These are phyloP conservation scores for Bolborhynchus lineola DNA, from an alignment of 2,113 vertebrate genomes.

Conservation along the genomic window DNA sequence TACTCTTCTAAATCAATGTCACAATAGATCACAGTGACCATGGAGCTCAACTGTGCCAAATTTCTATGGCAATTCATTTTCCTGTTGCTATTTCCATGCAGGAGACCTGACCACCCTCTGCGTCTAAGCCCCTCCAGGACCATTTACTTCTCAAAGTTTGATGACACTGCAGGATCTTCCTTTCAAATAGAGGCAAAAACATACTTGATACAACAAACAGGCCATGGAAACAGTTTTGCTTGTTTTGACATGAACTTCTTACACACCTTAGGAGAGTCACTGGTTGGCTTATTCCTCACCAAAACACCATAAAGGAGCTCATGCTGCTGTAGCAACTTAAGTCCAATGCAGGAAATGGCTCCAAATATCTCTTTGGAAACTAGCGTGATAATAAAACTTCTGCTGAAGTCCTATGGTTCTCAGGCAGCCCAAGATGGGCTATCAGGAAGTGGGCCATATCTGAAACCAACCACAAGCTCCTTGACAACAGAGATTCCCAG, in stretches of 20 bases:
- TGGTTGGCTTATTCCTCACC: neutral
- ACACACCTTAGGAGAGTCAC: neutral
- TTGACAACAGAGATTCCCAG: neutral
- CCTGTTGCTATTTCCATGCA: neutral
- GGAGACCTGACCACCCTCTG: neutral
- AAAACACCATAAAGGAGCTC: neutral
- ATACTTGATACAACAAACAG: neutral
- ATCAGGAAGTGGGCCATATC: neutral
- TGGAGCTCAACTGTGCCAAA: neutral
- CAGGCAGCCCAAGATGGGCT: neutral
- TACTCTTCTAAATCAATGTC: neutral
- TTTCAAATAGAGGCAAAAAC: neutral
- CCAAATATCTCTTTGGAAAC: conserved; percentile 11
- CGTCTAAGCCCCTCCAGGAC: neutral
- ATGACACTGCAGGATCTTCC: neutral
- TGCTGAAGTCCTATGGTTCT: neutral
- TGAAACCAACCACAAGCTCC: neutral
- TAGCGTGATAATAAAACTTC: neutral
- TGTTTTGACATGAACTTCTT: neutral
- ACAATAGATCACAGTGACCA: neutral
- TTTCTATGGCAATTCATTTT: neutral
- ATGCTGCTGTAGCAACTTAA: neutral
- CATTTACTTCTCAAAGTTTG: neutral
- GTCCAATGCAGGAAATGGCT: fast-evolving
- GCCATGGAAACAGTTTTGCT: neutral